Evolutionary conservation across 2,797 vertebrate species (phyloP).

Genomic region (Siniperca scherzeri): DNA sequence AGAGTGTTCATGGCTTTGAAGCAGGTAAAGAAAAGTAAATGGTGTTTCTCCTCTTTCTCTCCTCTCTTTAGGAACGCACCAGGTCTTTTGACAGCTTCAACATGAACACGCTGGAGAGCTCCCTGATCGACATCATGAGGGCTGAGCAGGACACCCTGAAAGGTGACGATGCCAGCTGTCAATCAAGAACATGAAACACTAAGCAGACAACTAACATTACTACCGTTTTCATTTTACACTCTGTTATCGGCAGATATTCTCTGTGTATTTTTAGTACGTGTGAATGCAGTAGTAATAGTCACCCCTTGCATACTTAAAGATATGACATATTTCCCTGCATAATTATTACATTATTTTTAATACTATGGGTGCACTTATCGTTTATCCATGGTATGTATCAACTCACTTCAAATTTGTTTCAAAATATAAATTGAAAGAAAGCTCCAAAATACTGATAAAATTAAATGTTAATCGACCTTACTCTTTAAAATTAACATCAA

Average conservation of each 20-base stretch:
- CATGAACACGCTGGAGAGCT: conserved; percentile 99
- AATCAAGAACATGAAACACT: conserved; percentile 19
- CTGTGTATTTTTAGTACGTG: conserved; percentile 12
- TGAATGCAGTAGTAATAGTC: neutral
- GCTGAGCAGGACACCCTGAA: conserved; percentile 99
- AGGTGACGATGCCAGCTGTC: conserved; percentile 86
- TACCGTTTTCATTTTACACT: neutral
- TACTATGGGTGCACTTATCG: neutral
- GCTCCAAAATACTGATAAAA: neutral
- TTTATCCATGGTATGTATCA: neutral
- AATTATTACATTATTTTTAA: neutral
- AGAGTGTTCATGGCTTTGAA: neutral
- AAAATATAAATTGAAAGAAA: neutral
- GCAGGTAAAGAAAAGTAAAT: conserved; percentile 1
- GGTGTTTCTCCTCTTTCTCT: conserved; percentile 21
- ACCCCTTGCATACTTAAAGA: neutral
- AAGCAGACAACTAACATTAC: neutral
- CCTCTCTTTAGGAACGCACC: conserved; percentile 90
- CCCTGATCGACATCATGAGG: conserved; percentile 99
- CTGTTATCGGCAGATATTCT: neutral
- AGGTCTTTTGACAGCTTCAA: conserved; percentile 95
- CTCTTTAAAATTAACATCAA: no score
- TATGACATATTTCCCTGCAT: neutral
- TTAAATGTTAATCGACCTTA: neutral
- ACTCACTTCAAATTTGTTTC: neutral